Conservation (phyloP, 2,888 invertebrate genomes). For the Andrena flavipes region DNA sequence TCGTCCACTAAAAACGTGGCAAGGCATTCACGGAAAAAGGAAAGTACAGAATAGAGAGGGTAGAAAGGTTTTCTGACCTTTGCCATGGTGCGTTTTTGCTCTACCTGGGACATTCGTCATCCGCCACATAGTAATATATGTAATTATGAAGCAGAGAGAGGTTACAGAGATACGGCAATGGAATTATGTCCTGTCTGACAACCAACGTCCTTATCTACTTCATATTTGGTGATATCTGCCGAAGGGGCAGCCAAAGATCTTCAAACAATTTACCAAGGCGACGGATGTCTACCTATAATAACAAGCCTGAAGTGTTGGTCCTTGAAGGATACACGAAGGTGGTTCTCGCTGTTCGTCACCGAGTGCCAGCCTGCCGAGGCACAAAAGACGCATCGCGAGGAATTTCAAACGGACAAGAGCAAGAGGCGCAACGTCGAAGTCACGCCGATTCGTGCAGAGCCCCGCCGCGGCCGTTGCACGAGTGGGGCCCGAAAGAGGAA, state of each 20-base stretch:
- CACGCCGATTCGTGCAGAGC: slow-evolving; percentile 49
- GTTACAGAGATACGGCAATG: too few relatives aligned
- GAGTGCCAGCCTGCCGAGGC: not conserved
- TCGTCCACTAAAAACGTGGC: too few relatives aligned
- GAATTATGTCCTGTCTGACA: too few relatives aligned
- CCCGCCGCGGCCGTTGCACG: slow-evolving; percentile 20
- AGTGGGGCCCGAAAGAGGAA: slow-evolving; percentile 15
- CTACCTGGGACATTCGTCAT: too few relatives aligned
- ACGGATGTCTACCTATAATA: not conserved
- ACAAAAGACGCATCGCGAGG: not conserved
- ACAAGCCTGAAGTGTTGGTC: not conserved
- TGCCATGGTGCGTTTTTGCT: too few relatives aligned
- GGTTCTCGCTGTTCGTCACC: not conserved
- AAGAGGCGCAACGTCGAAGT: slow-evolving; percentile 19
- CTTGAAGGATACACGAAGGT: not conserved
- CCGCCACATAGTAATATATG: too few relatives aligned
- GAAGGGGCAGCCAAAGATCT: not conserved
- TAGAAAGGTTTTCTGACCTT: too few relatives aligned
- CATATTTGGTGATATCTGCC: too few relatives aligned
- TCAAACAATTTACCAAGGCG: not conserved
- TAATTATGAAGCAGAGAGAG: too few relatives aligned
- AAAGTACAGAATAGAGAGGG: too few relatives aligned
- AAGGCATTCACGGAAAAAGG: too few relatives aligned
- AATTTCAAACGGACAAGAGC: slow-evolving; percentile 17
- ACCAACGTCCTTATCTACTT: too few relatives aligned